A percentile compares a stretch with the other conserved stretches of the same genome.
Evolutionary conservation across 1,140 invertebrate genomes (phyloP).

Genomic region (Bombus ignitus): DNA sequence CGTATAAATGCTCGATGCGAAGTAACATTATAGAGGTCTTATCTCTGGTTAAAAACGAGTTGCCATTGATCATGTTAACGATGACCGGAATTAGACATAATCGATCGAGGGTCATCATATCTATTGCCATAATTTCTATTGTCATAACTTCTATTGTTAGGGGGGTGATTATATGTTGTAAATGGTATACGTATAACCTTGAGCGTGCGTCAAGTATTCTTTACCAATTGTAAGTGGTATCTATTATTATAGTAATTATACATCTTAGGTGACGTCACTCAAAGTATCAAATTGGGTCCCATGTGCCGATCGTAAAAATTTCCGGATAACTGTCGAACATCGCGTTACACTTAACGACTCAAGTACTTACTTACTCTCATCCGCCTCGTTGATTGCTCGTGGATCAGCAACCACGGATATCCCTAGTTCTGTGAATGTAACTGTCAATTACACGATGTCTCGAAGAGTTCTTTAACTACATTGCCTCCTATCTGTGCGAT

Average conservation of each 20-base stretch:
- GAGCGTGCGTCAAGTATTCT: background rate
- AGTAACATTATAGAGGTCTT: background rate
- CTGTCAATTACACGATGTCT: constrained; percentile 43
- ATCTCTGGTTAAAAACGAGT: background rate
- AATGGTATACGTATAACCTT: background rate
- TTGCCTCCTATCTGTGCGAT: background rate
- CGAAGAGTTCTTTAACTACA: constrained; percentile 29
- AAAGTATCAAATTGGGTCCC: background rate
- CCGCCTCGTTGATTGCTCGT: too few species aligned
- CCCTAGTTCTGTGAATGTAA: constrained; percentile 4
- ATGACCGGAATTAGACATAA: background rate
- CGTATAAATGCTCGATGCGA: background rate
- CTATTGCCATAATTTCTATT: too few species aligned
- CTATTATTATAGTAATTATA: background rate
- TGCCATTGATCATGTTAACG: background rate
- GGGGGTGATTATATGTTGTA: too few species aligned
- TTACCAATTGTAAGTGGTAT: background rate
- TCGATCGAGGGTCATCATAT: background rate
- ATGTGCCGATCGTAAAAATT: too few species aligned
- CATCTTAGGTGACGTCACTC: background rate
- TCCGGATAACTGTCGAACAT: too few species aligned
- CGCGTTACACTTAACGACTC: too few species aligned
- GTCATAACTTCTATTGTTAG: too few species aligned
- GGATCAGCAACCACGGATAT: background rate
- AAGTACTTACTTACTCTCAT: too few species aligned